Conservation (phyloP, 2,888 invertebrate genomes). For the Dioctria linearis region DNA sequence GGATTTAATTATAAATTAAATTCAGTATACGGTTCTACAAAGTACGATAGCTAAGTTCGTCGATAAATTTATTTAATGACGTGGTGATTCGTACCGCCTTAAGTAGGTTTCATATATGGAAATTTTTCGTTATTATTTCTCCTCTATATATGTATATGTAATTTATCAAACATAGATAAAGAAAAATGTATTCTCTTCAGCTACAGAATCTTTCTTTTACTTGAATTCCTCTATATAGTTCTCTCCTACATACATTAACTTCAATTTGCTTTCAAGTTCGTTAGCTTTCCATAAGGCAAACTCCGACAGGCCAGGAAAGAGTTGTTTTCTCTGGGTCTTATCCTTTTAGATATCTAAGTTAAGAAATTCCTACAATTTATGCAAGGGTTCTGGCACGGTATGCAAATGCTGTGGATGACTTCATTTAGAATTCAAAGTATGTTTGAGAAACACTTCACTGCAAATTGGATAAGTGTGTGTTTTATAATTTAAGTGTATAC, state of each 20-base stretch:
- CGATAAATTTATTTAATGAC: too few relatives aligned
- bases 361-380: slow-evolving; percentile 50
- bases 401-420: slow-evolving; percentile 55
- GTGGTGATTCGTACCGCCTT: too few relatives aligned
- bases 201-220: slow-evolving; percentile 11
- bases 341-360: slow-evolving; percentile 28
- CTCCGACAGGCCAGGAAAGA: slow-evolving; percentile 31
- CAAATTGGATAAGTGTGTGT: slow-evolving; percentile 55
- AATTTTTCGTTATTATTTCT: too few relatives aligned
- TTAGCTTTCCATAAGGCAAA: slow-evolving; percentile 48
- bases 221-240: slow-evolving; percentile 7
- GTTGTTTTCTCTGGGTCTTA: slow-evolving; percentile 31
- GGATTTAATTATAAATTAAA: too few relatives aligned
- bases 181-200: neutral
- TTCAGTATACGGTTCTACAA: too few relatives aligned
- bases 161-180: too few relatives aligned
- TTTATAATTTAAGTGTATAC: neutral
- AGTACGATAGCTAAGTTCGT: too few relatives aligned
- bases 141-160: too few relatives aligned
- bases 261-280: slow-evolving; percentile 46
- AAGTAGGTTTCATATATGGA: too few relatives aligned
- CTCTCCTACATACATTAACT: slow-evolving; percentile 41
- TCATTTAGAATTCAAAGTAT: slow-evolving; percentile 56
- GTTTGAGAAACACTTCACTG: slow-evolving; percentile 54
- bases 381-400: slow-evolving; percentile 56